Percentiles rank a stretch among this genome's conserved stretches.
These are phyloP conservation scores for Ammospiza nelsoni DNA, from an alignment of 2,113 vertebrate genomes.

Conservation along the genomic window DNA sequence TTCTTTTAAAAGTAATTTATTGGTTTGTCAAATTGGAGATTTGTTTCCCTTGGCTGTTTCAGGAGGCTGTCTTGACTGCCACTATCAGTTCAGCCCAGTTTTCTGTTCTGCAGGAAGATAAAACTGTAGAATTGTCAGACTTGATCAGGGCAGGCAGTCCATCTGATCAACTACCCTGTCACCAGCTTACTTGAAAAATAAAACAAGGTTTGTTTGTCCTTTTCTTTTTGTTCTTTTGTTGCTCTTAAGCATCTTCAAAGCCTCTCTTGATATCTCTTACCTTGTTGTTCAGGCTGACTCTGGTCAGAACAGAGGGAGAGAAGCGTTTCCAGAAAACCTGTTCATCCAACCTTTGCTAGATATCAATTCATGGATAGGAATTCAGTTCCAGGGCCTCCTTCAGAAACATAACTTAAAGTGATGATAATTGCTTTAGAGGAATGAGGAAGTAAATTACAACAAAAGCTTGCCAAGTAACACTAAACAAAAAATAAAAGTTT, in stretches of 20 bases:
- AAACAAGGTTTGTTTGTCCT: neutral
- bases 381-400: neutral
- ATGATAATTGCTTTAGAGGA: neutral
- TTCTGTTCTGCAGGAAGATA: neutral
- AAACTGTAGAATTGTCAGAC: constrained; percentile 16
- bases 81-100: neutral
- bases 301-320: neutral
- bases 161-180: neutral
- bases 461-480: neutral
- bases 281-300: neutral
- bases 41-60: neutral
- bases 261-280: neutral
- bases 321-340: neutral
- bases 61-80: neutral
- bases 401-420: neutral
- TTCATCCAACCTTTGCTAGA: neutral
- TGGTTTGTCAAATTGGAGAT: neutral
- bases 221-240: neutral
- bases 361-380: neutral
- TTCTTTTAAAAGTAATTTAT: neutral
- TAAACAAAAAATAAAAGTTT: neutral
- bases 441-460: neutral
- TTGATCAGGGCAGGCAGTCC: neutral
- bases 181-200: constrained; percentile 3
- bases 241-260: neutral